Base-by-base conservation (phyloP, 92 coral and sea anemone genomes). In the Parazoanthus darwini region DNA sequence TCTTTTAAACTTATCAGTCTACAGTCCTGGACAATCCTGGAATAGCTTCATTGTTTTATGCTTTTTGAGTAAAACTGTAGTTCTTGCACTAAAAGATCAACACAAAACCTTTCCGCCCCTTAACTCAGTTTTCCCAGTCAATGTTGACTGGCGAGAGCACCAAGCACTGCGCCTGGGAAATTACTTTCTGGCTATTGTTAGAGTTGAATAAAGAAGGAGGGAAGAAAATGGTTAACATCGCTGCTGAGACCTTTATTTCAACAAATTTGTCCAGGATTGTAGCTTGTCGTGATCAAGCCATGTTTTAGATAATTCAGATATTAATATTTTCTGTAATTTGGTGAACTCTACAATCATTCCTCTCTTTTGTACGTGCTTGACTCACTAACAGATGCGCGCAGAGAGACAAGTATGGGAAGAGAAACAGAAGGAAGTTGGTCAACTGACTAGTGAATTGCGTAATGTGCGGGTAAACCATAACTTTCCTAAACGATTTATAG, bases 391-490 rank as follows among this genome's bases (percentile, higher is more conserved):
- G 98, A 95, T 95, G 98, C 89, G 98, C 82, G 90, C 96, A 6
- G 98, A 95, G 88, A 94, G 98, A 79, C 94, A 95, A 85, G 81
- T 91, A 87, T 95, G 98, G 98, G 98, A 95, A 90, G 85, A 88
- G 90, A 95, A 95, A 81, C 98, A 95, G 82, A 85, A 90, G 39
- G 97, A 97, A 89, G 99, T 93, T 74, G 98, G 98, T 70, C 94
- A 95, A 48, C 93, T 97, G 80, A 92, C 98, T 71, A 93, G 91
- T 81, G 98, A 97, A 89, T 91, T 97, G 80, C 96, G 95, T 80
- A 97, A 91, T 86, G 99, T 97, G 68, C 87, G 96, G 98, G 99
- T 97, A 97, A 54, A 87, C 80, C 74, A 80, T 44, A 6, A 22
- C 25, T 77, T 68, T 90, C 80, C 18, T 73, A 13, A 54, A 1